A percentile compares a stretch with the other conserved stretches of the same genome.
Evolutionary conservation across 2,113 vertebrate genomes (phyloP).

Genomic region (Spea bombifrons): DNA sequence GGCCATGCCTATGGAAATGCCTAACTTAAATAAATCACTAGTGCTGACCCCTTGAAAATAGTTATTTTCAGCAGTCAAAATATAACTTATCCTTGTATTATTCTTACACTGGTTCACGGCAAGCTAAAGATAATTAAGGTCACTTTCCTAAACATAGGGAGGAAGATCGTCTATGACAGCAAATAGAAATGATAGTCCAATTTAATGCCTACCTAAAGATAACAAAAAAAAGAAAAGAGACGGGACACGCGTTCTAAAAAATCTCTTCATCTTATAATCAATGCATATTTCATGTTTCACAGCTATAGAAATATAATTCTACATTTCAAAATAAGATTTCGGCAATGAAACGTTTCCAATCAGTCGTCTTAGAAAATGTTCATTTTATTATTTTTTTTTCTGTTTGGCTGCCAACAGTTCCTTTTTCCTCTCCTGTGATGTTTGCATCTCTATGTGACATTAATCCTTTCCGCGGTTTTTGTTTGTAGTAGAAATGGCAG

Average conservation of each 20-base stretch:
- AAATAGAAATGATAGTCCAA: constrained; percentile 4
- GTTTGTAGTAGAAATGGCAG: constrained; percentile 34
- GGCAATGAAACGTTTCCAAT: constrained; percentile 17
- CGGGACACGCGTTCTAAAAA: constrained; percentile 42
- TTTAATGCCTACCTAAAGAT: neutral
- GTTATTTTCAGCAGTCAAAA: no score
- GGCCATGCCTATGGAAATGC: no score
- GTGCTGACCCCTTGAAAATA: no score
- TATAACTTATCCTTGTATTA: neutral
- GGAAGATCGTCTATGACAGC: neutral
- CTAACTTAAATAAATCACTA: no score
- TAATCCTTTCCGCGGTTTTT: constrained; percentile 40
- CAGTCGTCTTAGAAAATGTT: constrained; percentile 25
- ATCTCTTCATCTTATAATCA: constrained; percentile 14
- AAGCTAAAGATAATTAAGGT: neutral
- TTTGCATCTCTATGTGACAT: constrained; percentile 39
- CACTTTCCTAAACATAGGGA: neutral
- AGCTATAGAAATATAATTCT: constrained; percentile 22
- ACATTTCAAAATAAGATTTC: constrained; percentile 11
- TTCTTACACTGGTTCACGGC: neutral
- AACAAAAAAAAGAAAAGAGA: constrained; percentile 52
- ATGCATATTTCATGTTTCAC: constrained; percentile 18
- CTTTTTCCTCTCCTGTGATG: constrained; percentile 34
- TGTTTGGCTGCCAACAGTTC: constrained; percentile 34
- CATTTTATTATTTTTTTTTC: constrained; percentile 19